These are phyloP conservation scores for Hippocampus guttulatus DNA, from an alignment of 2,113 vertebrate genomes.

Conservation along the genomic window DNA sequence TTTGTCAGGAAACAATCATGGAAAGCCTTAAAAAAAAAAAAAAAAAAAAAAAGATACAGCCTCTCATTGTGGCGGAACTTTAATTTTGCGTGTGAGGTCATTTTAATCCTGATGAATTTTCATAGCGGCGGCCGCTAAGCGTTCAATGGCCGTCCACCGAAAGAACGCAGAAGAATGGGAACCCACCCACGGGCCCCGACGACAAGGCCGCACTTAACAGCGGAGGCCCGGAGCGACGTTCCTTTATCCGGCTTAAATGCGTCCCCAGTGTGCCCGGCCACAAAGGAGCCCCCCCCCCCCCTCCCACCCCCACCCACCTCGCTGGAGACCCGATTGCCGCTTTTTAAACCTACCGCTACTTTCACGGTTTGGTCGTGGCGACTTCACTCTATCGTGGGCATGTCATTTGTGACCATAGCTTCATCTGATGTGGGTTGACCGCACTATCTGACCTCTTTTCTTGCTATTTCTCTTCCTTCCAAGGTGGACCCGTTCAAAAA, in stretches of 20 bases:
- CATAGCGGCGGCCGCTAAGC: conserved; percentile 68
- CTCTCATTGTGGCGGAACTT: conserved; percentile 75
- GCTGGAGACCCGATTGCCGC: conserved; percentile 53
- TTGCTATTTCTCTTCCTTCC: no score
- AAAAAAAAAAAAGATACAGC: conserved; percentile 69
- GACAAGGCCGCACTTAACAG: conserved; percentile 70
- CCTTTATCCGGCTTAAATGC: conserved; percentile 60
- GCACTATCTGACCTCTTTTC: no score
- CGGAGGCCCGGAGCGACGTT: conserved; percentile 58
- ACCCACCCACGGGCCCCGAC: conserved; percentile 69
- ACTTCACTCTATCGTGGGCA: no score
- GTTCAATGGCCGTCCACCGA: conserved; percentile 73
- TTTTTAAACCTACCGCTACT: not conserved
- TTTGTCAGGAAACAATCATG: conserved; percentile 81
- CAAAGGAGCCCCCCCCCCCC: conserved; percentile 62
- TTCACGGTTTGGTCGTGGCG: no score
- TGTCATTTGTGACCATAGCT: no score
- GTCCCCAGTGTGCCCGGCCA: conserved; percentile 19
- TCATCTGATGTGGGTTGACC: no score
- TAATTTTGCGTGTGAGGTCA: conserved; percentile 82
- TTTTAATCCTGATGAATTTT: conserved; percentile 85
- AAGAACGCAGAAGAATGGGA: conserved; percentile 60
- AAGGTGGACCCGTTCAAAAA: no score
- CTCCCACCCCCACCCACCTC: conserved; percentile 44
- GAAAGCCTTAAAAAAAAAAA: conserved; percentile 62